Percentiles rank a stretch among this genome's conserved stretches.
These are phyloP conservation scores for Cataglyphis altisquamis DNA, from an alignment of 2,888 invertebrate genomes.

Conservation along the genomic window DNA sequence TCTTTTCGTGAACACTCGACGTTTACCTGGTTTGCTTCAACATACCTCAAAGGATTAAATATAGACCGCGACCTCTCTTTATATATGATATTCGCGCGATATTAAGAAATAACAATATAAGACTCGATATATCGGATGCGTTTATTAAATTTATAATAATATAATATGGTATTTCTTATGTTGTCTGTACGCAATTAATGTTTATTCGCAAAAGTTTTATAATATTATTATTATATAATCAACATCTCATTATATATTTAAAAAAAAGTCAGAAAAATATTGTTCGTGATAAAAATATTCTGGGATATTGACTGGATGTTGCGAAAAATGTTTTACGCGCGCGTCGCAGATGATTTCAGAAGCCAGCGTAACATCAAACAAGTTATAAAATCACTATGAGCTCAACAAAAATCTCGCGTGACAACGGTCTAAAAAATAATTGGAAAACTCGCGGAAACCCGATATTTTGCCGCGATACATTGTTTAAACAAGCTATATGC, in stretches of 20 bases:
- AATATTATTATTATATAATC: not conserved
- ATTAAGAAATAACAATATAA: conserved; percentile 15
- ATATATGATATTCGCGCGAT: conserved; percentile 15
- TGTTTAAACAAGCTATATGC: conserved; percentile 57
- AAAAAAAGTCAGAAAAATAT: not conserved
- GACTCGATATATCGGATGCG: not conserved
- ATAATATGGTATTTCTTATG: not conserved
- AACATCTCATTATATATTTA: not conserved
- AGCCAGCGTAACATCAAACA: not conserved
- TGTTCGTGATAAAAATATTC: not conserved
- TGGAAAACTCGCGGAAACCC: not conserved
- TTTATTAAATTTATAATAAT: conserved; percentile 11
- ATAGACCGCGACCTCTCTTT: conserved; percentile 48
- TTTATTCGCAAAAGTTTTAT: not conserved
- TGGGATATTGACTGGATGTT: not conserved
- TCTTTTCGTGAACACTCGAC: conserved; percentile 56
- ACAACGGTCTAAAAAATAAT: conserved; percentile 22
- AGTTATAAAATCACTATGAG: conserved; percentile 14
- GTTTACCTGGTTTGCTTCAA: conserved; percentile 32
- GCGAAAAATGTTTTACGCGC: not conserved
- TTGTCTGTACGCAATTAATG: not conserved
- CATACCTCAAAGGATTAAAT: conserved; percentile 53
- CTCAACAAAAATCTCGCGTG: not conserved
- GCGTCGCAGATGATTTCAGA: not conserved
- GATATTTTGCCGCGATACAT: conserved; percentile 49